Evolutionary conservation across 1,140 invertebrate species (phyloP), one percentile per base, ranked within the genome.

Genomic region (Trachymyrmex septentrionalis): DNA sequence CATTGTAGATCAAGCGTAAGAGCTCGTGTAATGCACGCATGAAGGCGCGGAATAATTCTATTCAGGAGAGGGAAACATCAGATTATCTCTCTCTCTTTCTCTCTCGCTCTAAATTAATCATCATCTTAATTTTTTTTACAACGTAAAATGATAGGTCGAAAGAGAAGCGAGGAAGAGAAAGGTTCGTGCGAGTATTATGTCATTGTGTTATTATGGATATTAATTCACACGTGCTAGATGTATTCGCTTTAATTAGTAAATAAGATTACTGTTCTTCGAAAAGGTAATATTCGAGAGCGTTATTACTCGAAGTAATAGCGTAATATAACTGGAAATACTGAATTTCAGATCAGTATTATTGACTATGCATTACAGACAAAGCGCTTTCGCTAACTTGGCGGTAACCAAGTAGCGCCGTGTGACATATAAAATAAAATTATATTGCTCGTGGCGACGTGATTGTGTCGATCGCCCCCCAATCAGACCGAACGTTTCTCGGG

Each of bases 391-490:
- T 19, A 50, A 50, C 48, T 16, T 7, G n/a, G n/a, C 14, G 48
- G 59, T 30, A 30, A 76, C 1, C 30, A 16, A 55, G 3, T 80
- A 63, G 16, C 24, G 9, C 19, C n/a, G 24, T 38, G 80, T 84
- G 69, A 84, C 69, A 34, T 61, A 61, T 61, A 61, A 34, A 75
- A 64, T 75, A 75, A 84, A 84, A 82, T 59, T 24, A 75, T 24
- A 84, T 50, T 61, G 44, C 69, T 75, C n/a, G 12, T 24, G 24
- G 67, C 67, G 14, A 82, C 53, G 55, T 44, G 78, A 81, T 71
- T 81, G 66, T 61, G 16, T 48, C 53, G 34, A 30, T 72, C 53
- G 53, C 57, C 12, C 57, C 12, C 14, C 55, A 24, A 73, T 82
- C 24, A 30, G n/a, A 55, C 4, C 27, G 14, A 57, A 5, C 61